phyloP scores from a whole-genome alignment of 2,797 vertebrate genomes.

The Crax fasciolata region DNA sequence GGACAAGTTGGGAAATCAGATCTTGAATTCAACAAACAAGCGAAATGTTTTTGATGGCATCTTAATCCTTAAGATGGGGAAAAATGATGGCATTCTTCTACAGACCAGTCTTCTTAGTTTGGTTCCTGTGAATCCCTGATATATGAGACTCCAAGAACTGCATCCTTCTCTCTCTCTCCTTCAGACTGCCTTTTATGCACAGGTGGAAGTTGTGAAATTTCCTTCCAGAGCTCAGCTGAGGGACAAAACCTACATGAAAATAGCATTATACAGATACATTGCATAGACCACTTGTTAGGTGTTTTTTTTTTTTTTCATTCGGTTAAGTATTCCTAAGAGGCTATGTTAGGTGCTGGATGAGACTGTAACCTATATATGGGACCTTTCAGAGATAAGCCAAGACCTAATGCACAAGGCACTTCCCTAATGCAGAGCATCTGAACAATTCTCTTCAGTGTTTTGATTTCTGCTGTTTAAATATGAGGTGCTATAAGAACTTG shows the following conservation, averaged over 20 bases:
- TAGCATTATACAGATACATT: neutral
- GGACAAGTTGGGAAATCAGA: neutral
- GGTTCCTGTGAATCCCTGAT: neutral
- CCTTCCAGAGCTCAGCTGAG: fast-evolving
- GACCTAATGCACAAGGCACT: neutral
- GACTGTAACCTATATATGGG: neutral
- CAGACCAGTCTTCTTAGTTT: neutral
- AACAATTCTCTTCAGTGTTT: neutral
- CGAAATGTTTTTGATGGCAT: neutral
- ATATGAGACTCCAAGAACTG: neutral
- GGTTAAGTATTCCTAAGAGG: neutral
- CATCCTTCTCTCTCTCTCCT: neutral
- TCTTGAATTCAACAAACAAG: neutral
- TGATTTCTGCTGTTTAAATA: constrained; percentile 28
- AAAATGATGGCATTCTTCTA: neutral
- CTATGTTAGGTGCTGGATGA: neutral
- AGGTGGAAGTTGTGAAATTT: neutral
- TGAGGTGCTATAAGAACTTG: neutral
- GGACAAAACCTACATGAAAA: neutral
- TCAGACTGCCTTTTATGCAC: neutral
- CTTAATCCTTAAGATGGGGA: neutral
- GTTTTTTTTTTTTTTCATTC: neutral
- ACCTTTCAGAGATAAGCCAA: neutral
- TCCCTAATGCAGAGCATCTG: neutral
- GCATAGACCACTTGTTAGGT: neutral